These are phyloP conservation scores for Sinosuthora webbiana DNA, from an alignment of 2,113 vertebrate species.

Conservation along the genomic window DNA sequence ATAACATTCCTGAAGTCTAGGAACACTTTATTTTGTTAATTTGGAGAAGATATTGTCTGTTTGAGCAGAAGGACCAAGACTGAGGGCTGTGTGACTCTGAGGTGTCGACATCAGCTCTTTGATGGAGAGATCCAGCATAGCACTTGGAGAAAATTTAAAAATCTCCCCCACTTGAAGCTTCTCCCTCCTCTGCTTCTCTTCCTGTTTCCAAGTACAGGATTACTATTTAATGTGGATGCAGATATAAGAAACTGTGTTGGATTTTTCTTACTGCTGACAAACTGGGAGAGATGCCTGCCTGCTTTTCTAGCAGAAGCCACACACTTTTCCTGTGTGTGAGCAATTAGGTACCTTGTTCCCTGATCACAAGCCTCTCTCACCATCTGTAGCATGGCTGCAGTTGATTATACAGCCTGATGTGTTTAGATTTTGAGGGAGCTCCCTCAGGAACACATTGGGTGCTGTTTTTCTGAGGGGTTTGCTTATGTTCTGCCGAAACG, in stretches of 20 bases:
- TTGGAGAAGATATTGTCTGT: not conserved
- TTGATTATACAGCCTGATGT: not conserved
- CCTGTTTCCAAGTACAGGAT: constrained; percentile 6
- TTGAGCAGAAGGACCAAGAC: not conserved
- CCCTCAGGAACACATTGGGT: not conserved
- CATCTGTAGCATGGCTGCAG: not conserved
- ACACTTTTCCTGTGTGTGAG: not conserved
- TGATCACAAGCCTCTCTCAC: not conserved
- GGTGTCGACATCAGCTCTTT: not conserved
- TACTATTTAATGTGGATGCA: not conserved
- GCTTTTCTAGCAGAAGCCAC: not conserved
- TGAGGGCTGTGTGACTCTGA: not conserved
- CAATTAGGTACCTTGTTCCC: not conserved
- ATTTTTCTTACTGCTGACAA: constrained; percentile 3
- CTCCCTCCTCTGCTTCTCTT: not conserved
- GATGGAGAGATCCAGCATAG: not conserved
- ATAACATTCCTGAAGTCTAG: not conserved
- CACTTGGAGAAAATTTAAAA: not conserved
- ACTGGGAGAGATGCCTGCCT: not conserved
- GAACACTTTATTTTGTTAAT: not conserved
- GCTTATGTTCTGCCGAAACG: not conserved
- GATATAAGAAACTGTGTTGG: not conserved
- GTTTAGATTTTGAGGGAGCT: not conserved
- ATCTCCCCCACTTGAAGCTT: not conserved
- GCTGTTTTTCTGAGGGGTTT: not conserved